Base-by-base conservation (phyloP, 1,140 invertebrate genomes). In the Amphibalanus amphitrite region DNA sequence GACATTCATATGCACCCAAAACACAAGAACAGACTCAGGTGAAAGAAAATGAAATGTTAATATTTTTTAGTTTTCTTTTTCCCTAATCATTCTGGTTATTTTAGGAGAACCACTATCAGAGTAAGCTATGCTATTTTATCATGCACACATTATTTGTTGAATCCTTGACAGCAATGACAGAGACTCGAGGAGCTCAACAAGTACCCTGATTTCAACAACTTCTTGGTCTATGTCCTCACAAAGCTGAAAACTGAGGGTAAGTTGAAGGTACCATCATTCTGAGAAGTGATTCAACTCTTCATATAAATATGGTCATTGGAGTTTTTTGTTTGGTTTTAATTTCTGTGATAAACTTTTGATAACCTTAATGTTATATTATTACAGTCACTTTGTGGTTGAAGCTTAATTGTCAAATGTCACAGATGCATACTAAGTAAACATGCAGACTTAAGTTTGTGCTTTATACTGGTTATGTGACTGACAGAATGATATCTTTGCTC, bases 141-240 rank as follows among this genome's bases (percentile, higher is more conserved):
- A 8, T 38, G 6, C 17, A 8, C 38, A 8, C 38, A 6, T 8
- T 6, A 6, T 38, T 38, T 38, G 38, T 38, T 38, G 17, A 8
- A 17, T 38, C 38, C 38, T 38, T 38, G 17, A 38, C 38, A 8
- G 6, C 6, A 17, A 17, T 38, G 69, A 38, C 76, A 98, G 93
- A 97, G 97, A 93, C 86, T 99, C 80, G 95, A 98, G 85, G 93
- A 98, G 83, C 84, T 99, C 73, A 98, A 98, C 79, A 94, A 92
- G 80, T 97, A 93, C 84, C 94, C 95, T 75, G 95, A 99, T 80
- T 99, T 99, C 82, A 98, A 98, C 82, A 98, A 97, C 79, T 99
- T 98, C 83, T 84, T 99, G 75, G 97, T 98, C 79, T 99, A 95
- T 84, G 94, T 99, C 76, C 84, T 99, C 73, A 97, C 95, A 69